Evolutionary conservation across 2,797 vertebrate genomes (phyloP).

Genomic region (Alfaro cultratus): DNA sequence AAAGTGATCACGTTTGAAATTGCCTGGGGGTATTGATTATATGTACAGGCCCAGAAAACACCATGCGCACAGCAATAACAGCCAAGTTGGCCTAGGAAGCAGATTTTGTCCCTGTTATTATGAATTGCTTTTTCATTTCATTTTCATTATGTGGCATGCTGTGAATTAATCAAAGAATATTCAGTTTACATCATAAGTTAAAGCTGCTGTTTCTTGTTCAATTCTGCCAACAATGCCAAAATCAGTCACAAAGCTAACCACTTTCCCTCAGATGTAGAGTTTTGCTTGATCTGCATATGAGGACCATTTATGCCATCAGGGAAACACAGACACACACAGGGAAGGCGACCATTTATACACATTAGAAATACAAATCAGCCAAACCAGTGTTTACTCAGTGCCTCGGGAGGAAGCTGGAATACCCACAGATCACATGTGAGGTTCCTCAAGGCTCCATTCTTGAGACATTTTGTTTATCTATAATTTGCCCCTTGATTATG

Average conservation of each 20-base stretch:
- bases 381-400: not conserved
- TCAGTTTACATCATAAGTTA: not conserved
- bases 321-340: not conserved
- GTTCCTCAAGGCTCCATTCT: not conserved
- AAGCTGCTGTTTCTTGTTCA: not conserved
- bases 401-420: not conserved
- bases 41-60: conserved; percentile 69
- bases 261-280: not conserved
- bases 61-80: conserved; percentile 72
- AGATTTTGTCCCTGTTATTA: conserved; percentile 32
- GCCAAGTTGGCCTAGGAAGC: conserved; percentile 60
- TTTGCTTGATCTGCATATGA: not conserved
- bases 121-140: conserved; percentile 24
- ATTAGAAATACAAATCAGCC: not conserved
- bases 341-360: not conserved
- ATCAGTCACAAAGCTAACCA: too few relatives aligned
- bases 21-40: conserved; percentile 77
- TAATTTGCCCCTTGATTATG: not conserved
- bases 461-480: not conserved
- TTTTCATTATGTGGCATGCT: conserved; percentile 14
- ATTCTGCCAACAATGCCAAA: not conserved
- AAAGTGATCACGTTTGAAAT: conserved; percentile 81
- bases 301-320: not conserved
- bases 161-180: not conserved
- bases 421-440: not conserved